Evolutionary conservation across 2,888 invertebrate genomes (phyloP), one percentile per base, ranked within the genome.

Genomic region (Tholera decimalis): DNA sequence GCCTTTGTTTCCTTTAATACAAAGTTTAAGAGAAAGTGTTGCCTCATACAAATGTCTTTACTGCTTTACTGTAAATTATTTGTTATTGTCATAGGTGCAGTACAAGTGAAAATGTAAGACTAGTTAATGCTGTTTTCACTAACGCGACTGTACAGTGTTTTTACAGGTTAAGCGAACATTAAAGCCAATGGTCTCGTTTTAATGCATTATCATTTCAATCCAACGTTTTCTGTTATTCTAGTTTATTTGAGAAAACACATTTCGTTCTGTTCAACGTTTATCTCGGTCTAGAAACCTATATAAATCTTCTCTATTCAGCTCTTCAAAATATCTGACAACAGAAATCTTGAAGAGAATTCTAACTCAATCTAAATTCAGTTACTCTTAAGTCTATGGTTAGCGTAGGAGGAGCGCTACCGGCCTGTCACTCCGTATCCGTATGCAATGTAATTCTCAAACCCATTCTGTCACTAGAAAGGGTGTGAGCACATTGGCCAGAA

Each of bases 61-160:
- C 54, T 47, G 56, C 51, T 63, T 59, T 66, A 24, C 54, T 47
- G 56, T 62, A 62, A 71, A 76, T 79, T 77, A 66, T 79, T 77
- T 79, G 79, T 69, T 75, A 75, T 79, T 79, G 76, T 79, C 46
- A 39, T 61, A 79, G 49, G 54, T 47, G 35, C 57, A 37, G 57
- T 56, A 43, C 33, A 51, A 55, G 63, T 64, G 76, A 70, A 77
- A 76, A 69, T 66, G 37, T 56, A 28, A 53, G 43, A 73, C n/a
- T n/a, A n/a, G n/a, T 60, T 33, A 54, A 51, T 54, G 35, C 5
- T 51, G 22, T 77, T 61, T 61, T 57, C 49, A 57, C 54, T 46
- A 9, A 24, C 15, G 49, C 26, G 20, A 33, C 8, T 4, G 5
- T 37, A 51, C 20, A 4, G 0, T 11, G 13, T 55, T 33, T 24